Evolutionary conservation across 2,888 invertebrate genomes (phyloP).

Genomic region (Micoletzkya japonica): DNA sequence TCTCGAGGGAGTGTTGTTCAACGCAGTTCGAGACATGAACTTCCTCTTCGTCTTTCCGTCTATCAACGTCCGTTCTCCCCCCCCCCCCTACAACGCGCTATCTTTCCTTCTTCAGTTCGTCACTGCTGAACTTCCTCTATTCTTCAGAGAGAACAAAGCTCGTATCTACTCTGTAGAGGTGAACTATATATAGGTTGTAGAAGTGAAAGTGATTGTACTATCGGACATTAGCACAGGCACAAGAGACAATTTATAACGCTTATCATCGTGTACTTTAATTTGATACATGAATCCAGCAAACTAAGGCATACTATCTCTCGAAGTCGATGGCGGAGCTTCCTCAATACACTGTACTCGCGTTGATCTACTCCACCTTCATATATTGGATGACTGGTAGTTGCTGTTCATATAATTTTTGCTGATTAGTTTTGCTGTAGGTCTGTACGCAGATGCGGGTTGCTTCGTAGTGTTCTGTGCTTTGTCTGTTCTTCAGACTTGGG

Average conservation of each 20-base stretch:
- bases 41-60: constrained; percentile 92
- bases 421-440: constrained; percentile 28
- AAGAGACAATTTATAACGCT: neutral
- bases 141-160: constrained; percentile 83
- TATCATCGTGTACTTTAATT: neutral
- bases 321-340: constrained; percentile 70
- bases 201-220: neutral
- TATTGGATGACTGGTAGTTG: constrained; percentile 88
- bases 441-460: constrained; percentile 18
- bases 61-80: constrained; percentile 76
- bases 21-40: constrained; percentile 74
- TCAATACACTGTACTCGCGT: constrained; percentile 80
- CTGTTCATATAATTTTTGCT: neutral
- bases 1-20: constrained; percentile 56
- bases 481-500: constrained; percentile 43
- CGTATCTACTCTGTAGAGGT: constrained; percentile 88
- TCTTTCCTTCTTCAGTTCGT: constrained; percentile 74
- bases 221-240: neutral
- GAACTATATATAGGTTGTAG: neutral
- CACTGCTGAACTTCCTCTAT: constrained; percentile 84
- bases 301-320: constrained; percentile 17
- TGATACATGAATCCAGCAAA: too few species aligned
- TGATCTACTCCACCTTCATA: constrained; percentile 79
- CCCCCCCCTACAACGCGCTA: neutral
- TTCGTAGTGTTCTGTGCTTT: constrained; percentile 46